Evolutionary conservation across 2,113 vertebrate species (phyloP), one percentile per base, ranked within the genome.

Genomic region (Amphiprion ocellaris): DNA sequence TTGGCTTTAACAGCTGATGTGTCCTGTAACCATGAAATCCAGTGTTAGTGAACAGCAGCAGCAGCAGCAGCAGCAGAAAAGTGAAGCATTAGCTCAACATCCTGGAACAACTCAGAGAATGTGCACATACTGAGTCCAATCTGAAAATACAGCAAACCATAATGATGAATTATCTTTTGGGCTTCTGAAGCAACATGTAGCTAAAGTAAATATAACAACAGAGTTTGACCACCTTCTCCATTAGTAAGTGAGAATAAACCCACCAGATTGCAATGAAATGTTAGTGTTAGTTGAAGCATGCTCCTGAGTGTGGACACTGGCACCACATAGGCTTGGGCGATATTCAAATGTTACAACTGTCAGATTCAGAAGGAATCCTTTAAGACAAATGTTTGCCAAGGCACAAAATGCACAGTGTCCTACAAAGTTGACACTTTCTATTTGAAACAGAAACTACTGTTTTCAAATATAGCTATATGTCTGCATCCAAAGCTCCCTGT

Each of bases 1-100:
- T 39, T 53, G 77, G 60, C 61, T 37, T 66, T 16, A 37, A 33
- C 52, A 28, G 74, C 24, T 10, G 82, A 73, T 26, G 23, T 71
- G n/a, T 82, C 79, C 92, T 94, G 71, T 50, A 82, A 87, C 24
- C 49, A 73, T 41, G 41, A 59, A 75, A 80, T 56, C 1, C 12
- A 16, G 17, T 5, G 65, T 87, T 6, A 81, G 74, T 52, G 23
- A 55, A 21, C 3, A 53, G 33, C 10, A 66, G 23, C 17, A 6
- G 47, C 3, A 53, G 33, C 10, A 66, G 23, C 17, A 6, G 47
- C 5, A 37, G 33, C 10, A 19, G 15, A 14, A 39, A 33, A 11
- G 41, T 44, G 41, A 44, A 44, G 12, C 12, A 49, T 30, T 17
- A 23, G 47, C 37, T 41, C 16, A n/a, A 69, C 8, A 10, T 10